Percentiles rank a stretch among this genome's conserved stretches.
Conservation (phyloP, 2,888 invertebrate genomes). For the Scotopteryx bipunctaria region DNA sequence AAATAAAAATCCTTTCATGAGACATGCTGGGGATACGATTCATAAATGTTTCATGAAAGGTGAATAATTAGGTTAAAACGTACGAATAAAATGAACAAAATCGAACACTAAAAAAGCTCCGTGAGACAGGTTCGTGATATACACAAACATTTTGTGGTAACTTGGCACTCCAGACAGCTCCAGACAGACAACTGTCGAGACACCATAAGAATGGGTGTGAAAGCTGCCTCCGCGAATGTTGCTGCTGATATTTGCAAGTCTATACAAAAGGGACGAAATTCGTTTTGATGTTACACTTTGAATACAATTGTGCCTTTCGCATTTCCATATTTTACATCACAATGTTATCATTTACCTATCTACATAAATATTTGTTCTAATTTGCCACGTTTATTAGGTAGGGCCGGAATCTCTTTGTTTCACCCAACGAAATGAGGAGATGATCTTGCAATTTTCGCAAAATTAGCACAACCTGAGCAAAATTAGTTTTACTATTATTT, state of each 20-base stretch:
- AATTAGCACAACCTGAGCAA: too few species aligned
- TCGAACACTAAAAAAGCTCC: background rate
- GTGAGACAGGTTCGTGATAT: background rate
- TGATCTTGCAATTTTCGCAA: background rate
- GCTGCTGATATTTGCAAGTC: conserved; percentile 31
- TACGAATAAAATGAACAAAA: background rate
- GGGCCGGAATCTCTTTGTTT: background rate
- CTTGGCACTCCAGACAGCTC: background rate
- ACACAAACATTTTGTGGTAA: background rate
- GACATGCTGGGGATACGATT: conserved; percentile 1
- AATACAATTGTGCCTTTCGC: conserved; percentile 24
- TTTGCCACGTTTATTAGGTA: too few species aligned
- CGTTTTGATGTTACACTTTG: conserved; percentile 30
- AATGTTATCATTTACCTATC: background rate
- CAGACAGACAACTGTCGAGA: background rate
- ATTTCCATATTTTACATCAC: conserved; percentile 21
- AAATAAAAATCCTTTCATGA: conserved; percentile 13
- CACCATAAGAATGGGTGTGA: conserved; percentile 3
- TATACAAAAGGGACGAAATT: conserved; percentile 23
- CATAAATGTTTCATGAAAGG: conserved; percentile 7
- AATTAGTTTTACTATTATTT: too few species aligned
- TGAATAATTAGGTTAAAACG: conserved; percentile 1
- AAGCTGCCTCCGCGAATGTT: conserved; percentile 10
- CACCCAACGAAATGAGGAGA: background rate
- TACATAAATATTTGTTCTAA: background rate